These are phyloP conservation scores for Platanista minor DNA, from an alignment of 2,113 vertebrate species.

Conservation along the genomic window DNA sequence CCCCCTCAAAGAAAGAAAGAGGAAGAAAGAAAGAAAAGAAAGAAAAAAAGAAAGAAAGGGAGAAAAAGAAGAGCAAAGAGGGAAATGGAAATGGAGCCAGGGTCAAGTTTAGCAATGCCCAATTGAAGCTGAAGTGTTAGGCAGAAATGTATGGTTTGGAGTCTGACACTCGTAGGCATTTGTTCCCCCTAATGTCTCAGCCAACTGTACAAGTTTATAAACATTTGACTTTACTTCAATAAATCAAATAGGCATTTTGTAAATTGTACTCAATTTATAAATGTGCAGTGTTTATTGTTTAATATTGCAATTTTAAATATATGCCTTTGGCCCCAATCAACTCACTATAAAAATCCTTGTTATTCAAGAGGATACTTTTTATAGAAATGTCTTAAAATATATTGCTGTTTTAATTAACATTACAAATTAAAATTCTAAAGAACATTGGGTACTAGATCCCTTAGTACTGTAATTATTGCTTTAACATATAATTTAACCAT, in stretches of 20 bases:
- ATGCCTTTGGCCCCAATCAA: background rate
- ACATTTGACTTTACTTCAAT: background rate
- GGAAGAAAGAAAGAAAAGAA: background rate
- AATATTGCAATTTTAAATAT: conserved; percentile 7
- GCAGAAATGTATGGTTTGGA: background rate
- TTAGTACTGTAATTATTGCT: conserved; percentile 55
- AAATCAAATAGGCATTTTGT: background rate
- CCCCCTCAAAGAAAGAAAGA: background rate
- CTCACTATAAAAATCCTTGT: background rate
- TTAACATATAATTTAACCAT: conserved; percentile 64
- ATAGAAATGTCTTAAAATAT: conserved; percentile 13
- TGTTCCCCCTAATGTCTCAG: background rate
- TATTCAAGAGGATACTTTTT: background rate
- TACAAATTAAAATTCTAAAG: conserved; percentile 43
- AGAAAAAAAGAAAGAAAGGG: no score
- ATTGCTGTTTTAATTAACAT: conserved; percentile 56
- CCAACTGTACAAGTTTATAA: background rate
- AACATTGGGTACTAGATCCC: conserved; percentile 26
- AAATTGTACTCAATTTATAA: background rate
- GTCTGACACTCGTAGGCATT: background rate
- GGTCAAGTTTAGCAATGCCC: background rate
- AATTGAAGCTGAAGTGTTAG: background rate
- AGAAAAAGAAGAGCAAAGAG: background rate
- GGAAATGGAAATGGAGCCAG: background rate
- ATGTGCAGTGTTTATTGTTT: background rate